A percentile compares a stretch with the other conserved stretches of the same genome.
Conservation (phyloP, 2,113 vertebrate genomes). For the Campylomormyrus numenius region DNA sequence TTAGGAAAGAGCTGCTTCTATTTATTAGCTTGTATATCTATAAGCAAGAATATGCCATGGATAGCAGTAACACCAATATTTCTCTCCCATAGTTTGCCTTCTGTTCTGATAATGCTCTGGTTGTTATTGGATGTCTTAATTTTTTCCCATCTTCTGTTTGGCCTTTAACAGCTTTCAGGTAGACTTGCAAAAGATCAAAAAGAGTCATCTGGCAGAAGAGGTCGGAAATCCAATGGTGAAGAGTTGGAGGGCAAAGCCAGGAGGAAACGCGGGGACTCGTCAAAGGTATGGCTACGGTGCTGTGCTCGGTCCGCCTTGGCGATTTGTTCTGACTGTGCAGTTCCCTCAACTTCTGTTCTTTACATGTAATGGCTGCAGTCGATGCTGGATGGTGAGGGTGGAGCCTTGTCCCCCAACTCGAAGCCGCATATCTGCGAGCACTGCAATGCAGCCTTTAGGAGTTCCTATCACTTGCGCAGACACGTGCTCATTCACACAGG, state of each 20-base stretch:
- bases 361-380: conserved; percentile 44
- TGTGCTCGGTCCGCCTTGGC: neutral
- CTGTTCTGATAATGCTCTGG: neutral
- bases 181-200: conserved; percentile 71
- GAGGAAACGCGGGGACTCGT: conserved; percentile 74
- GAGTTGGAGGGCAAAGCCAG: conserved; percentile 88
- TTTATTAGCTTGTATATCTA: neutral
- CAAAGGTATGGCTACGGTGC: conserved; percentile 50
- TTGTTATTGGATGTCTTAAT: neutral
- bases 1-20: neutral
- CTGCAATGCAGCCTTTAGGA: conserved; percentile 93
- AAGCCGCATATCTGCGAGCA: conserved; percentile 98
- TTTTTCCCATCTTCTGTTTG: neutral
- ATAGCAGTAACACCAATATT: neutral
- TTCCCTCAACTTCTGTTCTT: neutral
- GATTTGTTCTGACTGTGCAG: neutral
- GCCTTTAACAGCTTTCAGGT: conserved; percentile 47
- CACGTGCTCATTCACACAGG: conserved; percentile 98
- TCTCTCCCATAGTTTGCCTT: neutral
- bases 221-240: conserved; percentile 82
- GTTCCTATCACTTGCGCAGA: conserved; percentile 94
- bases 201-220: conserved; percentile 78
- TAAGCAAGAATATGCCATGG: neutral
- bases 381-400: conserved; percentile 75
- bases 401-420: conserved; percentile 79